Base-by-base conservation (phyloP, 2,113 vertebrate genomes). In the Apteryx mantelli region DNA sequence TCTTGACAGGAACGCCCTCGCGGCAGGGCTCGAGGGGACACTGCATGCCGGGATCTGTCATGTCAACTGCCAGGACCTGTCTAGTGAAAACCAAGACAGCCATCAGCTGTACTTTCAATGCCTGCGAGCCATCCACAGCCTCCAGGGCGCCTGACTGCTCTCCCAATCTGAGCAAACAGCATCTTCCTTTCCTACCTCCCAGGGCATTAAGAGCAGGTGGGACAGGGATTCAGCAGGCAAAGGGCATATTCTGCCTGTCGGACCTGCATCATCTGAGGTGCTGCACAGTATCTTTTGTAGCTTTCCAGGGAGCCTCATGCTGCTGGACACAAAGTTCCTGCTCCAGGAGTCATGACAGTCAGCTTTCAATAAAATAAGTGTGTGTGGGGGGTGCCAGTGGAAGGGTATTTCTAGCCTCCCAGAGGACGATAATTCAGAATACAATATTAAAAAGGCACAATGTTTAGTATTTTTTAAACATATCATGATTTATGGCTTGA, bases 1-100 rank as follows among this genome's bases (percentile, higher is more conserved):
- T 6, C 32, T 21, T 6, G 0, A 44, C 36, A 38, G 64, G 5
- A 30, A 34, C 53, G 25, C 32, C 73, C 44, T 63, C 4, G 0
- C 20, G 25, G 12, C 1, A 1, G 55, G 63, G 53, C 76, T 32
- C 4, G 18, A 64, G 68, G 42, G 52, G 52, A 63, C 3, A 0
- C 4, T 1, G 7, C 11, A 46, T 5, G 36, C 56, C 1, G 2
- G 36, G 16, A 60, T 21, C 63, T 46, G 9, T 32, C 0, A 55
- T 13, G 42, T 42, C 42, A 30, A 34, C 21, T 22, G 9, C 82
- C 71, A 73, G 48, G 58, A 53, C n/a, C 68, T 4, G 17, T 16
- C 76, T 44, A 8, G 36, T 17, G 55, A 40, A 40, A 55, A 44
- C 4, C 1, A 28, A 64, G 7, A 28, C 5, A 0, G 48, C n/a